Conservation (phyloP, 2,113 vertebrate genomes). For the Urocolius indicus region DNA sequence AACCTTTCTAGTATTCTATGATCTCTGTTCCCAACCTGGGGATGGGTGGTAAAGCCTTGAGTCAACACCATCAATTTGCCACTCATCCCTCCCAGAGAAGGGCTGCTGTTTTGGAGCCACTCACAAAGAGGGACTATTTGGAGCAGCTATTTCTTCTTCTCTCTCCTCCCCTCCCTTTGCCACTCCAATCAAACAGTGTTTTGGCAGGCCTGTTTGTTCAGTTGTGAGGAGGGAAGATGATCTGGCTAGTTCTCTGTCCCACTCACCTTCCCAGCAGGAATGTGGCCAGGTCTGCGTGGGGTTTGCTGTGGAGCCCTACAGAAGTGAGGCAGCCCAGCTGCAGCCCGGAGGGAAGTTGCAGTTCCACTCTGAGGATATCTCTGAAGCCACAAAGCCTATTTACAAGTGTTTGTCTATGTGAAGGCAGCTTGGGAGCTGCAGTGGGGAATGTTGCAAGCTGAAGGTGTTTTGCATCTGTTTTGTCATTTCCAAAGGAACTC, state of each 20-base stretch:
- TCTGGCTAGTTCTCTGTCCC: background rate
- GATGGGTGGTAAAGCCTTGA: background rate
- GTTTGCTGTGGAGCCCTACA: background rate
- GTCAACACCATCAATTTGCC: background rate
- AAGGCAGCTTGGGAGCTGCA: background rate
- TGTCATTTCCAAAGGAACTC: background rate
- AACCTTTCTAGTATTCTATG: too few species aligned
- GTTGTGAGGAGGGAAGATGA: background rate
- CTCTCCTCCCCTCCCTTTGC: background rate
- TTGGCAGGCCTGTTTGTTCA: background rate
- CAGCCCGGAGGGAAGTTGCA: background rate
- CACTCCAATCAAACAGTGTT: background rate
- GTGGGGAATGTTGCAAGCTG: background rate
- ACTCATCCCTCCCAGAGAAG: background rate
- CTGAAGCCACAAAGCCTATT: background rate
- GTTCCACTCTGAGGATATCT: background rate
- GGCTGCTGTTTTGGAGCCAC: background rate
- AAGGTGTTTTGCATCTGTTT: background rate
- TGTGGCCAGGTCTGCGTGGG: background rate
- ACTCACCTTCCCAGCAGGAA: background rate
- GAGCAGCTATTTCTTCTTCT: background rate
- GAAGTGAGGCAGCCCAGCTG: background rate
- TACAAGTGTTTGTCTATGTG: background rate
- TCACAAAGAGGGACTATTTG: background rate
- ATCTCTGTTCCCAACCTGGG: background rate